Conservation (phyloP, 2,888 invertebrate genomes). For the Acanthosepion pharaonis region DNA sequence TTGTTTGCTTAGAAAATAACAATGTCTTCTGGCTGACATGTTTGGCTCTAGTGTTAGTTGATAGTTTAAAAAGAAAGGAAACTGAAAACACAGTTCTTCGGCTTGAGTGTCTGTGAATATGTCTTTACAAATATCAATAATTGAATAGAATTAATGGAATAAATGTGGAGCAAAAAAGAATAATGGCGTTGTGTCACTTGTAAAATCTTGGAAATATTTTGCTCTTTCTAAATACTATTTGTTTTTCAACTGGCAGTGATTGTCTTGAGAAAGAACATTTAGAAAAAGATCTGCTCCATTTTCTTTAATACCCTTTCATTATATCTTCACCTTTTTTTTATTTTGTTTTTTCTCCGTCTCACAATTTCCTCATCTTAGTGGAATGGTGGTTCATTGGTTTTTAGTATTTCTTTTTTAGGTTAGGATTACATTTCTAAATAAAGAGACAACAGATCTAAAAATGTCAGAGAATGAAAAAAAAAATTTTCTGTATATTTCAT, state of each 20-base stretch:
- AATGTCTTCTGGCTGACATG: too few species aligned
- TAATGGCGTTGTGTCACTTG: background rate
- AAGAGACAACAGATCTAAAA: background rate
- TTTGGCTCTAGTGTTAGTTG: background rate
- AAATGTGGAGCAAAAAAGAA: background rate
- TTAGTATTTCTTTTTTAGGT: background rate
- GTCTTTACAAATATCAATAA: background rate
- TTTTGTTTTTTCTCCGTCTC: background rate
- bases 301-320: background rate
- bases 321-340: background rate
- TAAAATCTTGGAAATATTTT: background rate
- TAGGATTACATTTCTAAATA: background rate
- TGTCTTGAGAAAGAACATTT: background rate
- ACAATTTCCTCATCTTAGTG: background rate
- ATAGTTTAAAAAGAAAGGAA: background rate
- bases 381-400: background rate
- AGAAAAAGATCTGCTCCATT: background rate
- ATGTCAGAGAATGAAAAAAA: background rate
- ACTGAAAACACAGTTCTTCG: background rate
- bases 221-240: slow-evolving; percentile 1
- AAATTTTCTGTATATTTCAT: background rate
- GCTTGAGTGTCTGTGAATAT: background rate
- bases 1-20: background rate
- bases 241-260: background rate
- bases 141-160: background rate